These are phyloP conservation scores for Lithobates sylvaticus DNA, from an alignment of 2,797 vertebrate species.

Conservation along the genomic window DNA sequence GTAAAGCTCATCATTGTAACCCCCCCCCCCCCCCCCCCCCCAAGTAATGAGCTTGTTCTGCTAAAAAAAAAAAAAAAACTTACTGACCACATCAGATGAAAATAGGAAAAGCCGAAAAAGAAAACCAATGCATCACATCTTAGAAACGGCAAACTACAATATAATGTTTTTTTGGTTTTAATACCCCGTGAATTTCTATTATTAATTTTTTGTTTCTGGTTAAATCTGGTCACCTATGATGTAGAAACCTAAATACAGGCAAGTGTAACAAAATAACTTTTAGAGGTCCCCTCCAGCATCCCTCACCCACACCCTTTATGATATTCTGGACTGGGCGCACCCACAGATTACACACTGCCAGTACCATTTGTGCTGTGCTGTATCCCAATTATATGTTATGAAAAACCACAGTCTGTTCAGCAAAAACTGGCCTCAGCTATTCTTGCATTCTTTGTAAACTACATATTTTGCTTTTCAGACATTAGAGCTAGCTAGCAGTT, in stretches of 20 bases:
- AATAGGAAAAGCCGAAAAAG: too few species aligned
- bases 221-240: too few species aligned
- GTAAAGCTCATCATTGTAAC: too few species aligned
- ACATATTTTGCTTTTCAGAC: neutral
- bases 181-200: too few species aligned
- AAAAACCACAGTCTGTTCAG: constrained; percentile 48
- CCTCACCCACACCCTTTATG: neutral
- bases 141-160: too few species aligned
- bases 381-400: constrained; percentile 37
- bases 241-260: neutral
- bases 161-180: too few species aligned
- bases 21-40: too few species aligned
- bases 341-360: constrained; percentile 29
- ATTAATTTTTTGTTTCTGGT: too few species aligned
- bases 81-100: too few species aligned
- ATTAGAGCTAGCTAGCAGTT: neutral
- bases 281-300: neutral
- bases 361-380: constrained; percentile 17
- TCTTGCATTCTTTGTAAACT: neutral
- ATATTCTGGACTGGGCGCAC: constrained; percentile 34
- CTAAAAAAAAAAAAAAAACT: too few species aligned
- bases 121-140: too few species aligned
- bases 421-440: neutral
- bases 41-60: too few species aligned
- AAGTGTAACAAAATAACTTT: neutral